phyloP scores from a whole-genome alignment of 1,140 invertebrate species.

The Cherax quadricarinatus region DNA sequence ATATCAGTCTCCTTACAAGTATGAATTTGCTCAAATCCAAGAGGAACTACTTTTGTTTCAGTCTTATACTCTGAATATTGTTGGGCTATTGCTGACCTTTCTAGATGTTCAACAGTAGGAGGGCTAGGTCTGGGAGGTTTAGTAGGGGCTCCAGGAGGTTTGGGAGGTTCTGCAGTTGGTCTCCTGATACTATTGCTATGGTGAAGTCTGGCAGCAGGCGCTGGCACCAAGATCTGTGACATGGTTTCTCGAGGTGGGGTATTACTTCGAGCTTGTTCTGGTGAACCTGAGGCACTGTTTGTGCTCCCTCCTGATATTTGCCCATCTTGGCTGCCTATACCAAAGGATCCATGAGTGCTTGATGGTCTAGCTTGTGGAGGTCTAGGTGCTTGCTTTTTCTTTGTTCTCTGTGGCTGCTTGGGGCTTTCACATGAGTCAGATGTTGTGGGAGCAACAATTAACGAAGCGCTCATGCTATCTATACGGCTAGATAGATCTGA shows the following conservation, averaged over 20 bases:
- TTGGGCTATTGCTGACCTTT: background rate
- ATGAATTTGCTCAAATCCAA: constrained; percentile 45
- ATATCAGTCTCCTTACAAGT: constrained; percentile 25
- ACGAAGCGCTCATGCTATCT: background rate
- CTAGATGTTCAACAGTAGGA: constrained; percentile 9
- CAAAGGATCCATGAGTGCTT: constrained; percentile 43
- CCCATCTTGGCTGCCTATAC: background rate
- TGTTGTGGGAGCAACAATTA: background rate
- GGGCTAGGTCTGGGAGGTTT: constrained; percentile 53
- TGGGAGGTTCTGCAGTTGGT: constrained; percentile 62
- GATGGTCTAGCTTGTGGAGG: constrained; percentile 38
- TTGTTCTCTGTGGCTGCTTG: constrained; percentile 57
- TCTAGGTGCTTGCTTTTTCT: constrained; percentile 48
- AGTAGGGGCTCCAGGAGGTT: constrained; percentile 29
- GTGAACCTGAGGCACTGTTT: constrained; percentile 46
- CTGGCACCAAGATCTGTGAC: constrained; percentile 4
- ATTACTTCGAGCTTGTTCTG: constrained; percentile 31
- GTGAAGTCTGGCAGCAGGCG: constrained; percentile 51
- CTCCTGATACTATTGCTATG: constrained; percentile 57
- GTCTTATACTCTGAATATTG: constrained; percentile 8
- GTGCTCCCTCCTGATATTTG: background rate
- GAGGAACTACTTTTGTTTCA: background rate
- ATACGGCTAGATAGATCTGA: constrained; percentile 39
- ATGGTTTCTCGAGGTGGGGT: constrained; percentile 27
- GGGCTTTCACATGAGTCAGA: constrained; percentile 58